These are phyloP conservation scores for Gallinago undulata DNA, from an alignment of 2,113 vertebrate genomes.

Conservation along the genomic window DNA sequence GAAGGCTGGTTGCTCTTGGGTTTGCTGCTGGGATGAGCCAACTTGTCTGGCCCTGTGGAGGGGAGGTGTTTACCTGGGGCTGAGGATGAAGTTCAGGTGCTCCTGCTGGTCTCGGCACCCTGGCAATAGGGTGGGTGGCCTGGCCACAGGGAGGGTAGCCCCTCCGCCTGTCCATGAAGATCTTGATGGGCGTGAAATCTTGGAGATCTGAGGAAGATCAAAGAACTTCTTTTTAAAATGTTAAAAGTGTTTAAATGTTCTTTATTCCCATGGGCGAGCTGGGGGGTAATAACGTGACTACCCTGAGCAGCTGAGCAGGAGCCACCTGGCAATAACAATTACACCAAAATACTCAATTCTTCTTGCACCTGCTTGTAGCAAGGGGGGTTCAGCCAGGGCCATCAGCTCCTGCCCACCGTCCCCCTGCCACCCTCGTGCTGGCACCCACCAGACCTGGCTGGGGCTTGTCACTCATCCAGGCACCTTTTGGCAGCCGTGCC, in stretches of 20 bases:
- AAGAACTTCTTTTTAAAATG: background rate
- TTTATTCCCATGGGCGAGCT: background rate
- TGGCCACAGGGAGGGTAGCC: background rate
- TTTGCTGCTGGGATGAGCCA: background rate
- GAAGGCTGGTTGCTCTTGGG: background rate
- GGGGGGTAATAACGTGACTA: background rate
- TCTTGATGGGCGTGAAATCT: background rate
- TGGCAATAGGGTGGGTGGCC: fast-evolving
- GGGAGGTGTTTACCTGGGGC: background rate
- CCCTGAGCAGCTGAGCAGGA: background rate
- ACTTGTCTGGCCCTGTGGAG: fast-evolving
- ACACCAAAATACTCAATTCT: background rate
- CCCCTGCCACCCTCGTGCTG: background rate
- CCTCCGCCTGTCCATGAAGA: background rate
- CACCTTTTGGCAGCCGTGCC: fast-evolving
- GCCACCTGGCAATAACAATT: background rate
- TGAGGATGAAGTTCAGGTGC: background rate
- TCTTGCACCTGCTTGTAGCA: background rate
- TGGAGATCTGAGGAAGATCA: background rate
- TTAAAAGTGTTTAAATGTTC: background rate
- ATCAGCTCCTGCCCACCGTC: background rate
- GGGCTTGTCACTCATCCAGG: fast-evolving
- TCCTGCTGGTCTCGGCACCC: background rate
- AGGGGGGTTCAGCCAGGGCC: background rate
- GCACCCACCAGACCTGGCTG: background rate